A percentile compares a stretch with the other conserved stretches of the same genome.
Conservation (phyloP, 2,888 invertebrate genomes). For the Platynereis dumerilii region DNA sequence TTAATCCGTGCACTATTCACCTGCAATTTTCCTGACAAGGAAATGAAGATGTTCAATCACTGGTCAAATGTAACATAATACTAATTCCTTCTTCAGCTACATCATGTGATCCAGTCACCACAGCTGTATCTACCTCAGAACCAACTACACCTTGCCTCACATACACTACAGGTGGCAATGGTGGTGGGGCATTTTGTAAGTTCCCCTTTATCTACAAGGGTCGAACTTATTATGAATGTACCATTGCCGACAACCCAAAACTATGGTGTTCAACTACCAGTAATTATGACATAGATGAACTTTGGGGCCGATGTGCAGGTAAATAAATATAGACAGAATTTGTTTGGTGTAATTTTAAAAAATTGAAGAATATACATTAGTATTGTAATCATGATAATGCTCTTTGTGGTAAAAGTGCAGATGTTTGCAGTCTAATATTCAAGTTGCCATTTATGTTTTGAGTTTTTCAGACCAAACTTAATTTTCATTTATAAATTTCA, state of each 20-base stretch:
- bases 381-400: too few relatives aligned
- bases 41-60: too few relatives aligned
- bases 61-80: background rate
- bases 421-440: too few relatives aligned
- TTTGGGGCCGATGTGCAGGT: slow-evolving; percentile 15
- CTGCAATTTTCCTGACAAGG: too few relatives aligned
- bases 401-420: too few relatives aligned
- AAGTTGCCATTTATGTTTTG: too few relatives aligned
- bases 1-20: too few relatives aligned
- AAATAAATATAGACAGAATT: background rate
- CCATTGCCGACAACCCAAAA: background rate
- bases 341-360: too few relatives aligned
- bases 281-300: slow-evolving; percentile 18
- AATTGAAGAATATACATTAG: too few relatives aligned
- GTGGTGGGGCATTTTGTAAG: background rate
- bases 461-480: too few relatives aligned
- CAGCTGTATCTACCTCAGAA: background rate
- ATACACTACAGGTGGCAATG: background rate
- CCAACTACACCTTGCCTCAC: slow-evolving; percentile 1
- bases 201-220: slow-evolving; percentile 1
- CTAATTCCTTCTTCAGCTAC: background rate
- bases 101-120: background rate
- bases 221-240: slow-evolving; percentile 1
- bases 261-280: slow-evolving; percentile 20
- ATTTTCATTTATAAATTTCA: too few relatives aligned